Evolutionary conservation across 2,797 vertebrate species (phyloP).

Genomic region (Trematomus bernacchii): DNA sequence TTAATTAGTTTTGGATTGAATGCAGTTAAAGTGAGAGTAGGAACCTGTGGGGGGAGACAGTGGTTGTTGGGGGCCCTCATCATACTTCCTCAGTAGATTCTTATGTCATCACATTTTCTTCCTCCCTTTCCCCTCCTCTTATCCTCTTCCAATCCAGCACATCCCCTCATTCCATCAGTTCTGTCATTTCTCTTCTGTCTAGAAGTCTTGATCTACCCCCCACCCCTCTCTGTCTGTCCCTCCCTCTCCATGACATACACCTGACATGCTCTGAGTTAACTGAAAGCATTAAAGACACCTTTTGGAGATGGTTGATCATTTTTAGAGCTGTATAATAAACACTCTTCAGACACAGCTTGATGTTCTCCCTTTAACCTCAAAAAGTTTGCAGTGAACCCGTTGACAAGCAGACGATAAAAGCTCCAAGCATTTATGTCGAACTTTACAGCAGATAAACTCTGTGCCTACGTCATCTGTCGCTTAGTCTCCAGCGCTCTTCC

Average conservation of each 20-base stretch:
- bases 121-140: not conserved
- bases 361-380: constrained; percentile 28
- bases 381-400: constrained; percentile 24
- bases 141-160: not conserved
- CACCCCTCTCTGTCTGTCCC: not conserved
- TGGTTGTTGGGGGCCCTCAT: not conserved
- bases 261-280: constrained; percentile 31
- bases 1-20: not conserved
- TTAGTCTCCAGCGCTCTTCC: constrained; percentile 47
- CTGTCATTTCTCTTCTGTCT: constrained; percentile 1
- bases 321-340: not conserved
- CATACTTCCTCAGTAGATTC: not conserved
- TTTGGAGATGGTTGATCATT: not conserved
- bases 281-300: constrained; percentile 10
- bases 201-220: too few relatives aligned
- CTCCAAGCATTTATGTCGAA: constrained; percentile 32
- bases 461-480: constrained; percentile 44
- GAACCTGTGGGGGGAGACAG: not conserved
- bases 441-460: constrained; percentile 57
- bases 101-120: not conserved
- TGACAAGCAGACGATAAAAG: constrained; percentile 47
- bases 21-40: not conserved
- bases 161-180: not conserved
- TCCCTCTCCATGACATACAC: constrained; percentile 9
- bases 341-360: not conserved